Evolutionary conservation across 2,113 vertebrate species (phyloP), one percentile per base, ranked within the genome.

Genomic region (Dipodomys spectabilis): DNA sequence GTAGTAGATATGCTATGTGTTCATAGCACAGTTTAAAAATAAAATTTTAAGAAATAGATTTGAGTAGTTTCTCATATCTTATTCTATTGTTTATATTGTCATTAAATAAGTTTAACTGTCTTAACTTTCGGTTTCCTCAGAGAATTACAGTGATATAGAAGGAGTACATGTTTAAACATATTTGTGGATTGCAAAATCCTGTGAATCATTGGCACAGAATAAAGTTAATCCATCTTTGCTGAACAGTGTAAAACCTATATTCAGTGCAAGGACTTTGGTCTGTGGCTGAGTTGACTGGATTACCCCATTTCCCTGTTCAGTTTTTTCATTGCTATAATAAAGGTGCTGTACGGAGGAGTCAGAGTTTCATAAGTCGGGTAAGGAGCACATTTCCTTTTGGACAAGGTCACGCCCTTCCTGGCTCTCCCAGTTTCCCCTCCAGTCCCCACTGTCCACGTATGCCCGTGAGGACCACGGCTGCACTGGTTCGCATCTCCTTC

Each of bases 221-320:
- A 77, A 77, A 84, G 39, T 69, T 69, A 67, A 28, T 22, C 68
- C 39, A 30, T 30, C 44, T 91, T 67, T 28, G 30, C 68, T 75
- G 32, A 68, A 30, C 30, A 65, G 18, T 28, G 62, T 25, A 32
- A 45, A 25, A 19, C 97, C 97, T 97, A 96, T 96, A 97, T 98
- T 96, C 93, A 97, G 97, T 97, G 94, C 97, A 98, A 98, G 98
- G 98, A 98, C 98, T 98, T 98, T 97, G 98, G 98, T 97, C 98
- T 98, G 95, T 93, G 95, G 95, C 92, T 95, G 96, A 95, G 96
- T 97, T 97, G 97, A 93, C 95, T 97, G 94, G 97, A 97, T 81
- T 94, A 94, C 89, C 95, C 96, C 93, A 39, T 96, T 96, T 97
- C 81, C 95, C 12, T 53, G 8, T 53, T 53, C 12, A 2, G 8